These are phyloP conservation scores for Euphonia xanthogaster DNA, from an alignment of 2,797 vertebrate species.

Conservation along the genomic window DNA sequence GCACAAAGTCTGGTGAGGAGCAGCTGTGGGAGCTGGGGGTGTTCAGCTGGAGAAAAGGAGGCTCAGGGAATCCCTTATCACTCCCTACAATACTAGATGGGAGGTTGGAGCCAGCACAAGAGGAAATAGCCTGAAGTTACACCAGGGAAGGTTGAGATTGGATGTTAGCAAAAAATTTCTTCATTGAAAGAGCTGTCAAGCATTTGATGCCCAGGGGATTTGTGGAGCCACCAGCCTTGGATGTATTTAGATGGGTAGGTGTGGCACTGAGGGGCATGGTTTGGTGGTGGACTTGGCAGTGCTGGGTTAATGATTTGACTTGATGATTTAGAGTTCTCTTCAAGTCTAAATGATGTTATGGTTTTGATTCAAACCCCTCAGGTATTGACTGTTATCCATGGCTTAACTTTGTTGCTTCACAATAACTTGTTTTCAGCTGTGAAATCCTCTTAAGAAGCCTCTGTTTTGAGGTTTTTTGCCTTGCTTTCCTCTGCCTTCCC, in stretches of 20 bases:
- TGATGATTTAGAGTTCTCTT: background rate
- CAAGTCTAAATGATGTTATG: background rate
- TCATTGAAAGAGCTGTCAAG: background rate
- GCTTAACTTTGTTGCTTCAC: background rate
- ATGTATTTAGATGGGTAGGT: background rate
- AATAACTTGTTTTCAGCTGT: background rate
- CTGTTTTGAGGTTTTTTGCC: fast-evolving
- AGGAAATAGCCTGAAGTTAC: background rate
- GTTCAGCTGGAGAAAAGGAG: background rate
- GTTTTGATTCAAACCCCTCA: background rate
- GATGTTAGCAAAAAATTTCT: background rate
- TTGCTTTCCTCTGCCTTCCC: background rate
- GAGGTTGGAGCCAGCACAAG: background rate
- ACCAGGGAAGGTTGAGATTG: background rate
- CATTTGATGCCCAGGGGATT: background rate
- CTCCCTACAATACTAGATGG: background rate
- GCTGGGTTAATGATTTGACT: background rate
- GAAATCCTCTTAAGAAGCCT: background rate
- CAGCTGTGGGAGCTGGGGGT: background rate
- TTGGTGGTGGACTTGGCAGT: background rate
- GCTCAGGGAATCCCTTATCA: background rate
- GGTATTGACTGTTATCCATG: background rate
- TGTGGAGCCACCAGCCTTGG: background rate
- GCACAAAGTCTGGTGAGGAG: background rate
- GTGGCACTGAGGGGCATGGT: background rate